A percentile compares a stretch with the other conserved stretches of the same genome.
Evolutionary conservation across 2,797 vertebrate genomes (phyloP).

Genomic region (Molothrus ater): DNA sequence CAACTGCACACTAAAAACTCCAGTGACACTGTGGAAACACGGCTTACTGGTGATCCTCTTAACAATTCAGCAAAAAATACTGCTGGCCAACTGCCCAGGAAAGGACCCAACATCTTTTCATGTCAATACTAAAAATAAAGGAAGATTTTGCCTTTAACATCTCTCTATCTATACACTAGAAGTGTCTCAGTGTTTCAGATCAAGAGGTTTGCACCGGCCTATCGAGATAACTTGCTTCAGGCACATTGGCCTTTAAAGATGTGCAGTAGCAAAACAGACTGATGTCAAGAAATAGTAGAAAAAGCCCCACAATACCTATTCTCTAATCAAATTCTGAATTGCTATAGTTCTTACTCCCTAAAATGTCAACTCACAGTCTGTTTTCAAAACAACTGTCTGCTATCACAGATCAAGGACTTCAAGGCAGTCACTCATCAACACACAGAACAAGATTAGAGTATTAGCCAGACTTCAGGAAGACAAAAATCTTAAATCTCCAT

Average conservation of each 20-base stretch:
- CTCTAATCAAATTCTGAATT: background rate
- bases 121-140: background rate
- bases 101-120: background rate
- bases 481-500: background rate
- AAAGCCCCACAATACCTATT: fast-evolving
- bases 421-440: background rate
- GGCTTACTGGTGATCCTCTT: background rate
- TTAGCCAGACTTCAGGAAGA: background rate
- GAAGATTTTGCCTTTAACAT: background rate
- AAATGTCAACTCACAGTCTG: background rate
- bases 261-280: background rate
- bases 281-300: background rate
- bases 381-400: background rate
- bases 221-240: background rate
- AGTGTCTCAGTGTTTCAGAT: background rate
- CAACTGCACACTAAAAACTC: background rate
- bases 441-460: background rate
- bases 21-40: background rate
- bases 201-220: background rate
- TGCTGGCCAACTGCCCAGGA: background rate
- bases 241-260: background rate
- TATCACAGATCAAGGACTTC: background rate
- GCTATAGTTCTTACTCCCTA: background rate
- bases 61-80: background rate
- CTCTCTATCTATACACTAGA: background rate